phyloP scores from a whole-genome alignment of 2,113 vertebrate genomes.

The Copsychus sechellarum region DNA sequence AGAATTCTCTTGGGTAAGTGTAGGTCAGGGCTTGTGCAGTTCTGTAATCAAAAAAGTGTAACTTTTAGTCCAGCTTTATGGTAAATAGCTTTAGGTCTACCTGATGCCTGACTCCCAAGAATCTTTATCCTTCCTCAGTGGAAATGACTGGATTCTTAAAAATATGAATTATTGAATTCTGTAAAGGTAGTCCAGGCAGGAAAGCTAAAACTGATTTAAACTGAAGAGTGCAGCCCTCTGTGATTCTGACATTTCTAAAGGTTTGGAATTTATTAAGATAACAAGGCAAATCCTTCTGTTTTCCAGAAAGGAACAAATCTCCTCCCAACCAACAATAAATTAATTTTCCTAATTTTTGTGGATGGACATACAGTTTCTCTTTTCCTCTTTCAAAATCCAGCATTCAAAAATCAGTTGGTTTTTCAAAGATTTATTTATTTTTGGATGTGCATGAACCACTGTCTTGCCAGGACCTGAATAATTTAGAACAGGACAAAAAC shows the following conservation, averaged over 20 bases:
- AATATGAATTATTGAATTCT: conserved; percentile 11
- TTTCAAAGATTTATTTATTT: conserved; percentile 50
- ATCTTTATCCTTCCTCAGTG: neutral
- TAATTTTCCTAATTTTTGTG: conserved; percentile 23
- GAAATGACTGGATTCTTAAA: neutral
- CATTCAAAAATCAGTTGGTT: neutral
- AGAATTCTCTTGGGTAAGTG: neutral
- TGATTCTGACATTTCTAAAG: neutral
- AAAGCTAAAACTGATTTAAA: neutral
- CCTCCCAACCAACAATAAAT: conserved; percentile 30
- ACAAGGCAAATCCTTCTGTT: conserved; percentile 38
- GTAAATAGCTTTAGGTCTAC: neutral
- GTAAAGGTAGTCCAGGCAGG: neutral
- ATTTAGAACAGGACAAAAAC: conserved; percentile 51
- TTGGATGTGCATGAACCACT: neutral
- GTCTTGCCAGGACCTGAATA: conserved; percentile 11
- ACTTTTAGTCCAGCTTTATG: neutral
- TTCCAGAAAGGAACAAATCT: conserved; percentile 43
- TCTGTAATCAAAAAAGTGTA: neutral
- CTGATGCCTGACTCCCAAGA: neutral
- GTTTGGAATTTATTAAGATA: conserved; percentile 52
- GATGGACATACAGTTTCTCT: neutral
- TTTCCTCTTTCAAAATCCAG: conserved; percentile 18
- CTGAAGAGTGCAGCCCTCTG: neutral
- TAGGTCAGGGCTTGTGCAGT: neutral